phyloP scores from a whole-genome alignment of 1,140 invertebrate species.

The Oncopodura yosiiana region DNA sequence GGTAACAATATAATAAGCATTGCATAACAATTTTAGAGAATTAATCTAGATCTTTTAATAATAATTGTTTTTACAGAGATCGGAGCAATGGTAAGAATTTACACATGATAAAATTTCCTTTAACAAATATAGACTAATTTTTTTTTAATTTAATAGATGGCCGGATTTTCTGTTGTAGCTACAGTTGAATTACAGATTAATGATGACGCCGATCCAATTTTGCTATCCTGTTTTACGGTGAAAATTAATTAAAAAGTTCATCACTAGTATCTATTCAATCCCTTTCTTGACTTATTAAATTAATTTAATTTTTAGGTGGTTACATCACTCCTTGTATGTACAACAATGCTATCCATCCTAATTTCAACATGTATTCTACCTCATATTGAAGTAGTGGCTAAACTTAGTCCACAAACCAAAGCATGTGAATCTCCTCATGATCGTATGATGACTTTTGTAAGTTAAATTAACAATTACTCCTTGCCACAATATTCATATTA shows the following conservation, averaged over 20 bases:
- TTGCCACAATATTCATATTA: no score
- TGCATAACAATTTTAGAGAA: not conserved
- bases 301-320: not conserved
- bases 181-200: constrained; percentile 35
- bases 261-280: no score
- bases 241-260: no score
- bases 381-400: constrained; percentile 28
- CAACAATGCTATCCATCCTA: constrained; percentile 33
- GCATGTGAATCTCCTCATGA: constrained; percentile 25
- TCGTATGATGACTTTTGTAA: constrained; percentile 11
- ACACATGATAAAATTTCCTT: not conserved
- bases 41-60: no score
- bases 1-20: no score
- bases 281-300: constrained; percentile 22
- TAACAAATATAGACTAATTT: not conserved
- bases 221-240: constrained; percentile 30
- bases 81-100: not conserved
- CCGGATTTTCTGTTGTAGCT: constrained; percentile 34
- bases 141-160: constrained; percentile 22
- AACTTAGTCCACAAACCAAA: constrained; percentile 19
- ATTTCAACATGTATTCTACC: constrained; percentile 32
- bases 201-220: constrained; percentile 32
- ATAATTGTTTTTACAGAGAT: not conserved
- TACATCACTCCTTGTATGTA: not conserved
- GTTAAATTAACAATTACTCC: no score